Evolutionary conservation across 2,888 invertebrate genomes (phyloP), one percentile per base, ranked within the genome.

Genomic region (Drosophila cognata): DNA sequence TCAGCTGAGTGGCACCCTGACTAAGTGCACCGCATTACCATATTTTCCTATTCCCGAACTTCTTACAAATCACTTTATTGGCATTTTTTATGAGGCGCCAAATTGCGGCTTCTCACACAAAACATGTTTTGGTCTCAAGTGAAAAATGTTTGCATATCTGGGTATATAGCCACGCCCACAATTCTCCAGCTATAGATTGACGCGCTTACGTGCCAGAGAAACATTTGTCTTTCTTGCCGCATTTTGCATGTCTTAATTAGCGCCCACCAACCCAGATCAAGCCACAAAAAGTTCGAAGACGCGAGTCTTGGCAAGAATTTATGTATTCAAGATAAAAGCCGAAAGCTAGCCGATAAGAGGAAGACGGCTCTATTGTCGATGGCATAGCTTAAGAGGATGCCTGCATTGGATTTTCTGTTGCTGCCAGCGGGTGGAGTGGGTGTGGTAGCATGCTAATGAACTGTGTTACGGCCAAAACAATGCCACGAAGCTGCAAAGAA

Each of bases 181-280:
- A 53, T 50, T 60, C 67, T 51, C 56, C 53, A 60, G 58, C 58
- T 43, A 50, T 64, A 73, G 76, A 86, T 80, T 88, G 88, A 89
- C 72, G 88, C 75, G 78, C 68, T 91, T 82, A 91, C 91, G 91
- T 91, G 91, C 85, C 77, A 76, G 57, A 64, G 60, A 66, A 79
- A 82, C 88, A 91, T 91, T 88, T 85, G 79, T 91, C 91, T 88
- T 82, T 55, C 55, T 25, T 59, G 77, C 79, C 79, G 80, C 89
- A 82, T 84, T 85, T 91, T 86, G 89, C 91, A 90, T 91, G 91
- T 91, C 91, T 83, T 85, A 87, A 91, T 88, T 89, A 91, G 89
- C 88, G 82, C 74, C 79, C 52, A 31, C 46, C 21, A 62, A 36
- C 51, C 46, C 7, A 46, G 4, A 52, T 31, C 33, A 50, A 61